A percentile compares a stretch with the other conserved stretches of the same genome.
phyloP scores from a whole-genome alignment of 2,888 invertebrate species.

The Drosophila robusta region DNA sequence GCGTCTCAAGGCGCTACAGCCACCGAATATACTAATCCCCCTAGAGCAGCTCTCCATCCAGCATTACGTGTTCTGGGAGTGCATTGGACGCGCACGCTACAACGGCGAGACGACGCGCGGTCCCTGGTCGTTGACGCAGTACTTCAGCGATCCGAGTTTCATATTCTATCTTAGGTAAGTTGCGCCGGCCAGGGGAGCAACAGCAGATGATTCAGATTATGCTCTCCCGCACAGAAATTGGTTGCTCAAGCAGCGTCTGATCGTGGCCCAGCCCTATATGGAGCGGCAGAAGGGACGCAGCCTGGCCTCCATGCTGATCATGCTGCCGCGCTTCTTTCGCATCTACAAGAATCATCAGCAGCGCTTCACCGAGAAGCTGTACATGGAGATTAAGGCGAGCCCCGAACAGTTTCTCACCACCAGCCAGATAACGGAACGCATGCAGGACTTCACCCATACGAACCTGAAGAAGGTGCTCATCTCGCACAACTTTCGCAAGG shows the following conservation, averaged over 20 bases:
- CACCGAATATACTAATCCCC: slow-evolving; percentile 84
- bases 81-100: slow-evolving; percentile 89
- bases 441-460: slow-evolving; percentile 48
- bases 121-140: slow-evolving; percentile 86
- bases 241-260: slow-evolving; percentile 87
- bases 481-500: slow-evolving; percentile 86
- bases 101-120: slow-evolving; percentile 90
- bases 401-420: slow-evolving; percentile 33
- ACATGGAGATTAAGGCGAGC: slow-evolving; percentile 79
- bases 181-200: background rate
- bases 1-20: slow-evolving; percentile 87
- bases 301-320: slow-evolving; percentile 86
- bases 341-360: slow-evolving; percentile 86
- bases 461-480: slow-evolving; percentile 74
- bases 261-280: slow-evolving; percentile 88
- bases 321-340: slow-evolving; percentile 88
- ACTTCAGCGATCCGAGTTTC: slow-evolving; percentile 87
- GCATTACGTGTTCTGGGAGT: slow-evolving; percentile 91
- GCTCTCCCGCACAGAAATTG: slow-evolving; percentile 85
- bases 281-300: slow-evolving; percentile 85
- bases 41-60: slow-evolving; percentile 85
- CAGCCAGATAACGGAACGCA: slow-evolving; percentile 33
- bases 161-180: slow-evolving; percentile 83
- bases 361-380: slow-evolving; percentile 78
- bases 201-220: too few species aligned